A percentile compares a stretch with the other conserved stretches of the same genome.
Conservation (phyloP, 1,140 invertebrate genomes). For the Drosophila orena region DNA sequence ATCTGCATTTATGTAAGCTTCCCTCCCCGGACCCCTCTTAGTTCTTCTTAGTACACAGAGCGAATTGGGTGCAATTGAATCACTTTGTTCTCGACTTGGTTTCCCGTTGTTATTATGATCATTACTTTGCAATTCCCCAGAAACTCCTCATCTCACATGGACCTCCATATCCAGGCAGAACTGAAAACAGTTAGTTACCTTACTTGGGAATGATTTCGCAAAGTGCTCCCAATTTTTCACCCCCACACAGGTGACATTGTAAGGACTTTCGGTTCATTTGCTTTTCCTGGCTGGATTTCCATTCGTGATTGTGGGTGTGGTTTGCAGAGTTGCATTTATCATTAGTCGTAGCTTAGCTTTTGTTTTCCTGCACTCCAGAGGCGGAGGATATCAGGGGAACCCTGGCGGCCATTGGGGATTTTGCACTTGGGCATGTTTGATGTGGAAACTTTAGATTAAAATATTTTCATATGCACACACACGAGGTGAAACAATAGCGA, state of each 20-base stretch:
- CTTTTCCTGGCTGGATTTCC: constrained; percentile 26
- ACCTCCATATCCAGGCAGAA: no score
- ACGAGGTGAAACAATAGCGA: constrained; percentile 19
- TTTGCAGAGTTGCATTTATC: constrained; percentile 70
- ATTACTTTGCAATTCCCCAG: no score
- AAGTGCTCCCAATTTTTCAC: constrained; percentile 8
- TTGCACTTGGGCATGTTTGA: constrained; percentile 75
- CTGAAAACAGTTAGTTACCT: no score
- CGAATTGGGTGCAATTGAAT: not conserved
- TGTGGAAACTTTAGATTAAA: constrained; percentile 83
- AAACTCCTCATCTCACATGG: no score
- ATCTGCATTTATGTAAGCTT: constrained; percentile 32
- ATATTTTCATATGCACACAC: constrained; percentile 71
- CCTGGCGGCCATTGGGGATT: constrained; percentile 48
- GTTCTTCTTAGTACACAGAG: constrained; percentile 6
- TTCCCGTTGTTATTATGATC: no score
- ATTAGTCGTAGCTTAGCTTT: constrained; percentile 71
- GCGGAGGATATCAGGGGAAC: not conserved
- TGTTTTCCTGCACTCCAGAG: constrained; percentile 54
- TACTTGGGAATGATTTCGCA: not conserved
- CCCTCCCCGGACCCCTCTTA: constrained; percentile 3
- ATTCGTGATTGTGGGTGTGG: constrained; percentile 5
- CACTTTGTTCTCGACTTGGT: not conserved
- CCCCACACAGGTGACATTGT: constrained; percentile 39
- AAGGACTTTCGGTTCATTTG: constrained; percentile 46